Base-by-base conservation (phyloP, 2,888 invertebrate species). In the Cryptosula pallasiana region DNA sequence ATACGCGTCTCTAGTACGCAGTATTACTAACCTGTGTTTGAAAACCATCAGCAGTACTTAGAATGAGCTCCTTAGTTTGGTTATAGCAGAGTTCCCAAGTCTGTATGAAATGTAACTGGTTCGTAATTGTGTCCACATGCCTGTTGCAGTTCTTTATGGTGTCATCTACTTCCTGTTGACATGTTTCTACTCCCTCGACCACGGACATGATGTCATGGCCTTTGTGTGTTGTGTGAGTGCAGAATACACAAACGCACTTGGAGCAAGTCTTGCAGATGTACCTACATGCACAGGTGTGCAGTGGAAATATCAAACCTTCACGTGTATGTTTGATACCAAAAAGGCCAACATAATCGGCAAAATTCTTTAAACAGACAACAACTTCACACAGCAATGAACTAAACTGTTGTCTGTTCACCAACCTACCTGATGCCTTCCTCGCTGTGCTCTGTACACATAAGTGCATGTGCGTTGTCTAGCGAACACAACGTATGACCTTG, bases 131-230 rank as follows among this genome's bases (percentile, higher is more conserved):
- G 5, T 27, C 9, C 9, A 63, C 27, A 25, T 34, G 63, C 9
- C 27, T 27, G 2, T 63, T 27, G 32, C 63, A 63, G 5, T 2
- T 63, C 32, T 63, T 32, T 27, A 63, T 63, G 13, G 63, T 63
- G 20, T 5, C 32, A 9, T 63, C 63, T 32, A 63, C 13, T 27
- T 63, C 32, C n/a, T 63, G 27, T 27, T 63, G 63, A 34, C 63
- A 63, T 9, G 13, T 34, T 32, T 63, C 32, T 5, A 27, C 9
- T 16, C 63, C 63, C 16, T 63, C 63, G 5, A 27, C 25, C 25
- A 63, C 27, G 5, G 63, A 63, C 63, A 63, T 63, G 63, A 63
- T 63, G 27, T 29, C 63, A 63, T 63, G 63, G 27, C 63, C 63
- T 27, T 5, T 63, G n/a, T 63, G 63, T 23, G 27, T 32, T 32